These are phyloP conservation scores for Schizopygopsis malacanthus DNA, from an alignment of 2,797 vertebrate genomes.

Conservation along the genomic window DNA sequence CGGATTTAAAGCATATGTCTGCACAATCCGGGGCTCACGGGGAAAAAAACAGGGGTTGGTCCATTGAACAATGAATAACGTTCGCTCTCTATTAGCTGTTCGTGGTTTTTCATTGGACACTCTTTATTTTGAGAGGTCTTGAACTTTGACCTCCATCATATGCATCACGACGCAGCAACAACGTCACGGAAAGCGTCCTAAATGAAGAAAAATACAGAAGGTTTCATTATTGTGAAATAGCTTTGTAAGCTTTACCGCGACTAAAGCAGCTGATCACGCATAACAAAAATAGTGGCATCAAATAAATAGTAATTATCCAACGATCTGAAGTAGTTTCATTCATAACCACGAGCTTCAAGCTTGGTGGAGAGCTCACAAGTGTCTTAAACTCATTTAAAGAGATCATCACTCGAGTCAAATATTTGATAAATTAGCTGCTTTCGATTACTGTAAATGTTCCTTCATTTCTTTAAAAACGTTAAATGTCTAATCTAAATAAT, in stretches of 20 bases:
- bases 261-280: slow-evolving; percentile 7
- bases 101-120: slow-evolving; percentile 63
- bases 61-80: slow-evolving; percentile 61
- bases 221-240: slow-evolving; percentile 9
- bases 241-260: background rate
- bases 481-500: background rate
- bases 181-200: background rate
- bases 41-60: slow-evolving; percentile 52
- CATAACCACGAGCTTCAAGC: background rate
- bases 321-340: slow-evolving; percentile 16
- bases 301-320: slow-evolving; percentile 43
- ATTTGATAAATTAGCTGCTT: background rate
- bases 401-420: background rate
- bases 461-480: slow-evolving; percentile 18
- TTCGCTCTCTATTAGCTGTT: slow-evolving; percentile 56
- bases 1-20: slow-evolving; percentile 53
- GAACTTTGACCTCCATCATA: slow-evolving; percentile 66
- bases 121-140: slow-evolving; percentile 64
- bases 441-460: background rate
- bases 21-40: slow-evolving; percentile 44
- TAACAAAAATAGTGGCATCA: slow-evolving; percentile 5
- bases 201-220: background rate
- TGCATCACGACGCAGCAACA: slow-evolving; percentile 38
- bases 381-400: background rate
- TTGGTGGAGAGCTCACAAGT: background rate